Evolutionary conservation across 2,888 invertebrate species (phyloP), one percentile per base, ranked within the genome.

Genomic region (Cryptus armator): DNA sequence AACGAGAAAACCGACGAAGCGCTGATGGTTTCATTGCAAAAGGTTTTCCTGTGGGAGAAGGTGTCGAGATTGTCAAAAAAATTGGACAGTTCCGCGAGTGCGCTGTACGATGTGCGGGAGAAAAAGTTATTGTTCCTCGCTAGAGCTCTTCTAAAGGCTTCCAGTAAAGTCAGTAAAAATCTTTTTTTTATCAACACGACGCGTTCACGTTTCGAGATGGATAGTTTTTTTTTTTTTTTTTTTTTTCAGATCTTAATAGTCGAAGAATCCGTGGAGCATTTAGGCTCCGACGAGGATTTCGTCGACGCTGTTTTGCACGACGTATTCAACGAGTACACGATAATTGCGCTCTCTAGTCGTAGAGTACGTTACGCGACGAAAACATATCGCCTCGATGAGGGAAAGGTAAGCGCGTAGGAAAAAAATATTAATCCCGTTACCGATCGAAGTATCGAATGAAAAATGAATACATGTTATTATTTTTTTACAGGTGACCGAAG

Each of bases 31-130:
- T 87, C 86, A 6, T 76, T 90, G 82, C 90, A 90, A 70, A 87
- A 82, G 62, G 88, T 90, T 53, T 85, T 81, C 46, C 62, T 90
- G 14, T 90, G 90, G 90, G 90, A 90, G 67, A 90, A 89, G 80
- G 83, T 90, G 0, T 88, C 89, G 2, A 90, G 83, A 48, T 76
- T 90, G 10, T 72, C 87, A 5, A 74, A 89, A n/a, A 89, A 89
- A 78, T 83, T 90, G 32, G 89, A 89, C 14, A 88, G 84, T 53
- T 87, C 90, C 43, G 87, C 87, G 1, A 83, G 86, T 12, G 76
- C 87, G 53, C 71, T 89, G 19, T 90, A 90, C 77, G 90, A 85
- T 37, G 48, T 85, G 7, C 85, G 86, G 74, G 90, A 90, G 66
- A 90, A 83, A 43, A 87, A 89, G 59, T 79, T 90, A 6, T 80